Conservation (phyloP, 2,113 vertebrate genomes). For the Nycticebus coucang region DNA sequence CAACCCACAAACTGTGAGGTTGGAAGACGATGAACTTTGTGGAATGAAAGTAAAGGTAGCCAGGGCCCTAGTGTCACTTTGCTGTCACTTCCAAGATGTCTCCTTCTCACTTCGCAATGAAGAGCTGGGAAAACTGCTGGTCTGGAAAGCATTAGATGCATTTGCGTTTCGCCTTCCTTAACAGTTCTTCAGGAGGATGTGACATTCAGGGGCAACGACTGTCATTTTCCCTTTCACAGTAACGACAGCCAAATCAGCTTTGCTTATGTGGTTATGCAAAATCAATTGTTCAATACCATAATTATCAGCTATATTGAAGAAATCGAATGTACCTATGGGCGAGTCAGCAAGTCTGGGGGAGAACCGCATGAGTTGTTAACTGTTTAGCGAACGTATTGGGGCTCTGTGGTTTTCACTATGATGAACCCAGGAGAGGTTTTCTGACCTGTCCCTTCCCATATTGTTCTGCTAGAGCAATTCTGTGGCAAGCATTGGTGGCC, state of each 20-base stretch:
- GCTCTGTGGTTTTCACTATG: slow-evolving; percentile 80
- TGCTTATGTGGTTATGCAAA: slow-evolving; percentile 76
- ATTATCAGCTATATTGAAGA: slow-evolving; percentile 79
- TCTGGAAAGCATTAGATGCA: slow-evolving; percentile 13
- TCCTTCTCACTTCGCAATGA: not conserved
- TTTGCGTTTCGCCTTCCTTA: not conserved
- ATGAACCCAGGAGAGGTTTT: slow-evolving; percentile 77
- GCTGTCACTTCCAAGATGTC: not conserved
- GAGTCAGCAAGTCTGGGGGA: slow-evolving; percentile 73
- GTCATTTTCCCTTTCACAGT: slow-evolving; percentile 65
- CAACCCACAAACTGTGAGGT: not conserved
- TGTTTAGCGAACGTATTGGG: slow-evolving; percentile 71
- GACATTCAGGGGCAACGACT: slow-evolving; percentile 54
- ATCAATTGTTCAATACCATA: slow-evolving; percentile 80
- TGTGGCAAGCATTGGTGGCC: slow-evolving; percentile 57
- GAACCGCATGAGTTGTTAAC: slow-evolving; percentile 71
- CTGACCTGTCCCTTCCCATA: slow-evolving; percentile 76
- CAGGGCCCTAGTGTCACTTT: not conserved
- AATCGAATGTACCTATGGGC: slow-evolving; percentile 75
- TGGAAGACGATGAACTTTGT: not conserved
- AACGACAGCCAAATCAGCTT: slow-evolving; percentile 77
- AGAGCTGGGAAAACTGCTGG: not conserved
- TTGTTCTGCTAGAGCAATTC: slow-evolving; percentile 79
- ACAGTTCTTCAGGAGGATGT: slow-evolving; percentile 28
- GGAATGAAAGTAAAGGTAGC: not conserved